Evolutionary conservation across 2,797 vertebrate genomes (phyloP).

Genomic region (Sciaenops ocellatus): DNA sequence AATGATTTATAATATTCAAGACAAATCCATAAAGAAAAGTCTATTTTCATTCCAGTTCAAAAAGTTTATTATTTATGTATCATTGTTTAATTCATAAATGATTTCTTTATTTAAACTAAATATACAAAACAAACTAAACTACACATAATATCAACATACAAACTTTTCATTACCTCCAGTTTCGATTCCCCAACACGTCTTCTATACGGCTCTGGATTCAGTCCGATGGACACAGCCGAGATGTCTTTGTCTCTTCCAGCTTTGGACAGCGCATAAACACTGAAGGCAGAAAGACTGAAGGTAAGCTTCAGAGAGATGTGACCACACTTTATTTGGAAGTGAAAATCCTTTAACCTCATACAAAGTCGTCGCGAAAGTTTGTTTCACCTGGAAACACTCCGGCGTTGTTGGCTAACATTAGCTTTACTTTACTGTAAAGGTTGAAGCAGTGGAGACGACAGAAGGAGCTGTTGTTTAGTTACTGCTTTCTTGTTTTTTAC

Average conservation of each 20-base stretch:
- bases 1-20: too few species aligned
- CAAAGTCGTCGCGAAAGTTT: too few species aligned
- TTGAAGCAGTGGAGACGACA: too few species aligned
- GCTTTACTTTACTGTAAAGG: too few species aligned
- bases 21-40: too few species aligned
- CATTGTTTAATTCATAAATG: background rate
- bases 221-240: background rate
- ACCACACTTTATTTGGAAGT: background rate
- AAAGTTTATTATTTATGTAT: background rate
- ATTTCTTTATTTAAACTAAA: too few species aligned
- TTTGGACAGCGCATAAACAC: background rate
- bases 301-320: background rate
- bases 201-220: background rate
- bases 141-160: background rate
- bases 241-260: rapidly evolving
- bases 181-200: background rate
- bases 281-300: background rate
- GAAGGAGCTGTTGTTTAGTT: too few species aligned
- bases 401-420: too few species aligned
- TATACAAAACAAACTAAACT: too few species aligned
- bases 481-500: too few species aligned
- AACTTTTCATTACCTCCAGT: rapidly evolving
- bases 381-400: rapidly evolving
- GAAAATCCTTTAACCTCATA: background rate
- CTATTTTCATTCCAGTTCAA: too few species aligned